Base-by-base conservation (phyloP, 2,113 vertebrate species). In the Jaculus jaculus region DNA sequence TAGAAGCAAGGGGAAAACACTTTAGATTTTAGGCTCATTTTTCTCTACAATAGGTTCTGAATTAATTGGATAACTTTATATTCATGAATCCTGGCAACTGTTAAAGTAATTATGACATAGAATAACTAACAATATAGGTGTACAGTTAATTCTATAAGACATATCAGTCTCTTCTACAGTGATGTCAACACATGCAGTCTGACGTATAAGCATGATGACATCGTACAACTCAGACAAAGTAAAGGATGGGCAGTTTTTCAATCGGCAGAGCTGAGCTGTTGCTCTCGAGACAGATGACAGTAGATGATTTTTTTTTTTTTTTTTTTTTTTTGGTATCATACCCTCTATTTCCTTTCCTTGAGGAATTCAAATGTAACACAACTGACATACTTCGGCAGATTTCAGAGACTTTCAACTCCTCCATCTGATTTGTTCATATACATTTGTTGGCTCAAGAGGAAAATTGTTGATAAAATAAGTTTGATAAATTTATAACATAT, bases 301-400 rank as follows among this genome's bases (percentile, higher is more conserved):
- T 95, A 97, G 96, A 89, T 98, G 97, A 47, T 47, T 47, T n/a
- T n/a, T n/a, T n/a, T n/a, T n/a, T n/a, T n/a, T n/a, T n/a, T n/a
- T n/a, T n/a, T n/a, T n/a, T n/a, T n/a, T n/a, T n/a, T n/a, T n/a
- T n/a, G n/a, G n/a, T n/a, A 94, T 94, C 84, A 86, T 79, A 87
- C 13, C 0, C 79, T 93, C 12, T 7, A 66, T 94, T 96, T 95
- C 84, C 94, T 94, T 94, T 86, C 97, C 87, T 92, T 24, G 66
- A 94, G 95, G 96, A 96, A 97, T 97, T 96, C 89, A 96, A 93
- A 89, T 61, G 73, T 69, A 71, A 96, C 78, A 90, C 69, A 96
- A 93, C 88, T 16, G 34, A 95, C 90, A 32, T 63, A 73, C 77
- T 95, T 88, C 95, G 90, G 73, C 94, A 97, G 66, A 74, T 80